Percentiles rank a stretch among this genome's conserved stretches.
Conservation (phyloP, 2,113 vertebrate species). For the Carettochelys insculpta region DNA sequence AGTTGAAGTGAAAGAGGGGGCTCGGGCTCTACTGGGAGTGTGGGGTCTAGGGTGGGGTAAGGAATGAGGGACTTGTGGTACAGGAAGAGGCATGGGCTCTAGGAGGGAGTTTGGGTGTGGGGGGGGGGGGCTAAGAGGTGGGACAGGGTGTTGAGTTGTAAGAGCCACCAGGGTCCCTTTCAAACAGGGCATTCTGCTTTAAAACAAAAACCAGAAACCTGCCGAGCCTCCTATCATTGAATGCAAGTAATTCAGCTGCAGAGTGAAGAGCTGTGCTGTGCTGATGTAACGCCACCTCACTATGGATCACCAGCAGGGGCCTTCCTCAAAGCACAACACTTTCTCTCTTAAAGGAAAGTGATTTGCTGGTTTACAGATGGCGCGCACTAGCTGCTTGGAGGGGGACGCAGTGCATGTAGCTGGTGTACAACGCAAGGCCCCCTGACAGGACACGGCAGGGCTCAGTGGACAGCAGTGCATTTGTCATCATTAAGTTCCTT, state of each 20-base stretch:
- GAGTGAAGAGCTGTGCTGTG: not conserved
- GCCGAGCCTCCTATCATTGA: no score
- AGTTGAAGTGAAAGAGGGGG: no score
- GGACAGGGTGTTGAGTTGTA: no score
- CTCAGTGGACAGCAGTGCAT: not conserved
- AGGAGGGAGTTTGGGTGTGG: no score
- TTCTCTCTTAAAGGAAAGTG: not conserved
- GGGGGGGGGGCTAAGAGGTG: no score
- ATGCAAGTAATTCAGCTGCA: not conserved
- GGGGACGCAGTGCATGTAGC: not conserved
- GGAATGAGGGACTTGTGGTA: no score
- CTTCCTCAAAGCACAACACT: not conserved
- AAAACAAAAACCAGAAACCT: no score
- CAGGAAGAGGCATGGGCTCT: no score
- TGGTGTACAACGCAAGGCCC: not conserved
- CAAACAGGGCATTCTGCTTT: accelerated
- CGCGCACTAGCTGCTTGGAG: not conserved
- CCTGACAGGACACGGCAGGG: not conserved
- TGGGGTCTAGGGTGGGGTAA: no score
- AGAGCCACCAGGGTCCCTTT: no score
- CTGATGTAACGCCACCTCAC: not conserved
- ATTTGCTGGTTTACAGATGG: not conserved
- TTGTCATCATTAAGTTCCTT: not conserved
- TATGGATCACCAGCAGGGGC: not conserved
- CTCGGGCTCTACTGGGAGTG: no score